Percentiles rank a stretch among this genome's conserved stretches.
Conservation (phyloP, 2,797 vertebrate genomes). For the Nothura maculosa region DNA sequence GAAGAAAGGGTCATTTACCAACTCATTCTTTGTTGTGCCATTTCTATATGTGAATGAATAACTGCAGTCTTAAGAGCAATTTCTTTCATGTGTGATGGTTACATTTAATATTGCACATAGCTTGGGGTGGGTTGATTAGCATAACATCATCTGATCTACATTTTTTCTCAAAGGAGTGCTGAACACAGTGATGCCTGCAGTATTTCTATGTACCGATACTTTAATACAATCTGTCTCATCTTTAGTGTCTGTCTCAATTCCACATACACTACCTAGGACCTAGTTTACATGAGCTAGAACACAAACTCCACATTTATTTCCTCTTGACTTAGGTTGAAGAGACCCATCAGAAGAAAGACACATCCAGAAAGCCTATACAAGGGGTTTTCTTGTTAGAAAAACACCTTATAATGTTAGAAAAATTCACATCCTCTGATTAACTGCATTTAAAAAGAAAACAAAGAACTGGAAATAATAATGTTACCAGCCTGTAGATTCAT, state of each 20-base stretch:
- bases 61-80: constrained; percentile 4
- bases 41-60: background rate
- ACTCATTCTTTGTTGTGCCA: background rate
- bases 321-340: background rate
- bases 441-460: background rate
- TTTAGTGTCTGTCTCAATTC: background rate
- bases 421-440: background rate
- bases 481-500: background rate
- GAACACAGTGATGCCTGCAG: background rate
- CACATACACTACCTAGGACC: background rate
- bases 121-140: background rate
- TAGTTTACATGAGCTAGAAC: background rate
- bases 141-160: background rate
- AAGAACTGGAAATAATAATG: background rate
- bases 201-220: background rate
- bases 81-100: constrained; percentile 15
- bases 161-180: background rate
- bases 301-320: background rate
- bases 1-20: background rate
- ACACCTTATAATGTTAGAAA: background rate
- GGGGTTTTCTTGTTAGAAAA: background rate
- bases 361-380: background rate
- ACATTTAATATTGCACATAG: constrained; percentile 2
- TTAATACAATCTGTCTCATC: background rate
- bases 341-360: background rate